Evolutionary conservation across 2,888 invertebrate genomes (phyloP).

Genomic region (Habrosyne pyritoides): DNA sequence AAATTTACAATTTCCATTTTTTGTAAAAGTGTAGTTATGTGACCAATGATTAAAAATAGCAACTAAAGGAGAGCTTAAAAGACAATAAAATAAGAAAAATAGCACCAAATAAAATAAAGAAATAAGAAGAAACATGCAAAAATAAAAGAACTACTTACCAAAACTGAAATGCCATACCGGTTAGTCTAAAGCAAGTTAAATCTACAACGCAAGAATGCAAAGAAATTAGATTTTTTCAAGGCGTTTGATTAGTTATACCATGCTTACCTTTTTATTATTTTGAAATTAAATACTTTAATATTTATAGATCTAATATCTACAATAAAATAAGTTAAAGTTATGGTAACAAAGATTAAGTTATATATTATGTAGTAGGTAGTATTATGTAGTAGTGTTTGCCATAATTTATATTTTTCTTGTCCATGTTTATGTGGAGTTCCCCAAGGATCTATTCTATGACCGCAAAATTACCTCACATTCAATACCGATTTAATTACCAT

Average conservation of each 20-base stretch:
- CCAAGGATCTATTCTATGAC: slow-evolving; percentile 12
- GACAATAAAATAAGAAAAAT: slow-evolving; percentile 11
- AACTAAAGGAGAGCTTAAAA: no score
- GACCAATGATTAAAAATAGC: no score
- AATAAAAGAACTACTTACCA: slow-evolving; percentile 54
- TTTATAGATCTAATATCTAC: no score
- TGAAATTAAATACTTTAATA: no score
- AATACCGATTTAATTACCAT: no score
- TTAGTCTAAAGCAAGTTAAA: slow-evolving; percentile 53
- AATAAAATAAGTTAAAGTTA: no score
- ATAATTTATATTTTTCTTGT: neutral
- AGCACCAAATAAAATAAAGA: slow-evolving; percentile 19
- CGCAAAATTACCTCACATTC: neutral
- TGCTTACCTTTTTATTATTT: slow-evolving; percentile 53
- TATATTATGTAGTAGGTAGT: no score
- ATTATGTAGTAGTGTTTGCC: neutral
- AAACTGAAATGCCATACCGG: slow-evolving; percentile 39
- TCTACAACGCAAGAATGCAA: slow-evolving; percentile 34
- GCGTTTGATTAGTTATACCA: slow-evolving; percentile 47
- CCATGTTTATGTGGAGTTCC: neutral
- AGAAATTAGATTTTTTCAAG: slow-evolving; percentile 37
- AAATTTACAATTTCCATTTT: no score
- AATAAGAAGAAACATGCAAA: slow-evolving; percentile 6
- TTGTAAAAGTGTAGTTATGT: no score
- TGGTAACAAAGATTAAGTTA: no score